Evolutionary conservation across 1,140 invertebrate species (phyloP).

Genomic region (Elymnias hypermnestra): DNA sequence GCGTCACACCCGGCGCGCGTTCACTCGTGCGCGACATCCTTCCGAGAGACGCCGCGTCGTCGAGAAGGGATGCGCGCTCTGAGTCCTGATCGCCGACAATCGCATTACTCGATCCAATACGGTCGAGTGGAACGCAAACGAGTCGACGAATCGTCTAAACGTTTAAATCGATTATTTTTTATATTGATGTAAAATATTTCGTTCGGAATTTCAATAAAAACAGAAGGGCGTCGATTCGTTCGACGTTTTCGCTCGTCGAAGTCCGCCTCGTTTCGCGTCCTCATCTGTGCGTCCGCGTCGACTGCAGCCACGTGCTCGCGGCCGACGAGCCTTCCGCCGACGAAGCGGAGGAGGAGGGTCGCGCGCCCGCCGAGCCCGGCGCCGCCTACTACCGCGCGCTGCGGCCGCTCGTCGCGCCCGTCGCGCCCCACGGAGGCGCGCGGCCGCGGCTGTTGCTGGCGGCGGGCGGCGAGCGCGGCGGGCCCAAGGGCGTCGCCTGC

Average conservation of each 20-base stretch:
- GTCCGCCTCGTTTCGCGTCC: too few relatives aligned
- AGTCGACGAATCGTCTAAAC: neutral
- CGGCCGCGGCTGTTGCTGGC: slow-evolving; percentile 20
- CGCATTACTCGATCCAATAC: neutral
- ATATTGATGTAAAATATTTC: neutral
- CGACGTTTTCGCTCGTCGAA: too few relatives aligned
- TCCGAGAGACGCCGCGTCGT: too few relatives aligned
- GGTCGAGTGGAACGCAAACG: neutral
- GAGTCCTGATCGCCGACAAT: too few relatives aligned
- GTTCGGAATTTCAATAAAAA: too few relatives aligned
- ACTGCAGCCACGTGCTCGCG: slow-evolving; percentile 16
- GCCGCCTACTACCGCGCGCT: slow-evolving; percentile 16
- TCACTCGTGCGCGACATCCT: too few relatives aligned
- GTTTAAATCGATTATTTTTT: neutral
- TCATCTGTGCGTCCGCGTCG: too few relatives aligned
- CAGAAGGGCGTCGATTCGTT: too few relatives aligned
- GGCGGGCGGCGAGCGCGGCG: slow-evolving; percentile 24
- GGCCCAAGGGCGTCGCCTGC: slow-evolving; percentile 24
- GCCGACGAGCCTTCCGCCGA: neutral
- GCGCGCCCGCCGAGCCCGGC: neutral
- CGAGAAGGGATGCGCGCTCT: too few relatives aligned
- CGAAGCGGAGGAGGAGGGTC: neutral
- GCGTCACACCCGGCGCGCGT: too few relatives aligned
- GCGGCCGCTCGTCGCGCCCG: neutral
- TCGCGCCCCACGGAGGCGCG: neutral